Conservation (phyloP, 1,140 invertebrate genomes). For the Oncopodura yosiiana region DNA sequence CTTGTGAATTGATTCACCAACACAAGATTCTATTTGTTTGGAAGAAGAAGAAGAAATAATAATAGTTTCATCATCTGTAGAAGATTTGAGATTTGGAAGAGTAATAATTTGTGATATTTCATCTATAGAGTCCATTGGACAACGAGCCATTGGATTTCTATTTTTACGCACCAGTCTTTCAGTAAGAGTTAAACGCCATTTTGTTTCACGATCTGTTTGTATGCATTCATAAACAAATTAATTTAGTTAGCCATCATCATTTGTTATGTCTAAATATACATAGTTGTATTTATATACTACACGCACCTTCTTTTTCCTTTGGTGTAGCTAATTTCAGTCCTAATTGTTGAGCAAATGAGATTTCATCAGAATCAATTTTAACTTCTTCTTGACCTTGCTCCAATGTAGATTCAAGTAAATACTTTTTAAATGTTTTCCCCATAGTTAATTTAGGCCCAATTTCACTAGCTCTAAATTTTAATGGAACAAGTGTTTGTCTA, state of each 20-base stretch:
- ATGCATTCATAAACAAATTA: not conserved
- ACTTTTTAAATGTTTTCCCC: slow-evolving; percentile 6
- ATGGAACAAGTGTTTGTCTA: slow-evolving; percentile 19
- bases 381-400: slow-evolving; percentile 16
- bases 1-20: too few relatives aligned
- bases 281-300: slow-evolving; percentile 1
- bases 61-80: slow-evolving; percentile 8
- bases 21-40: too few relatives aligned
- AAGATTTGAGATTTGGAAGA: slow-evolving; percentile 4
- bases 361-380: slow-evolving; percentile 4
- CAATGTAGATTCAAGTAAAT: slow-evolving; percentile 18
- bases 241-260: not conserved
- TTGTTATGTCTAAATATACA: not conserved
- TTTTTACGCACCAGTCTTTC: slow-evolving; percentile 23
- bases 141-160: slow-evolving; percentile 3
- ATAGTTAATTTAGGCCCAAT: slow-evolving; percentile 3
- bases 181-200: slow-evolving; percentile 22
- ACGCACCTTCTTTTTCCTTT: slow-evolving; percentile 25
- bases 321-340: slow-evolving; percentile 19
- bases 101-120: not conserved
- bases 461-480: slow-evolving; percentile 10
- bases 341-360: slow-evolving; percentile 17
- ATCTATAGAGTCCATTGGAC: slow-evolving; percentile 15
- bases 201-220: slow-evolving; percentile 17
- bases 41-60: slow-evolving; percentile 8